Evolutionary conservation across 1,140 invertebrate species (phyloP).

Genomic region (Trachymyrmex septentrionalis): DNA sequence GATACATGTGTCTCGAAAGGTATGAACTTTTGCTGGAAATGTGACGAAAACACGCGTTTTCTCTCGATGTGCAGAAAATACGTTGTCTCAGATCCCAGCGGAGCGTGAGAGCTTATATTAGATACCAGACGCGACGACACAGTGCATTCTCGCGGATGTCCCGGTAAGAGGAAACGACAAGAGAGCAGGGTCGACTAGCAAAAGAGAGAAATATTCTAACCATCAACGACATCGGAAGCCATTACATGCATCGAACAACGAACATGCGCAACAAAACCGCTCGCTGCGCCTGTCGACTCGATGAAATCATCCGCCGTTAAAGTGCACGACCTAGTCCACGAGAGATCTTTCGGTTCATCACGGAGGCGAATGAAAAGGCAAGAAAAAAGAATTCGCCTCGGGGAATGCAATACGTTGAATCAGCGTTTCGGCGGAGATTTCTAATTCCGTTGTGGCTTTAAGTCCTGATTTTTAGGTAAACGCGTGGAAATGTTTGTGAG

Average conservation of each 20-base stretch:
- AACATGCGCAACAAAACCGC: constrained; percentile 58
- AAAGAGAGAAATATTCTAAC: constrained; percentile 45
- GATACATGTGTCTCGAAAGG: not conserved
- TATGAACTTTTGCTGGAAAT: constrained; percentile 5
- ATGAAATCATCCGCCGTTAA: constrained; percentile 54
- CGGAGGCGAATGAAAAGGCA: not conserved
- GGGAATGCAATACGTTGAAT: constrained; percentile 9
- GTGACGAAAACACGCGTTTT: constrained; percentile 5
- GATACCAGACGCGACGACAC: constrained; percentile 35
- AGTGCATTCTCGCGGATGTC: constrained; percentile 22
- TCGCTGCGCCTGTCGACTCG: constrained; percentile 38
- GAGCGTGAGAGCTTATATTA: constrained; percentile 30
- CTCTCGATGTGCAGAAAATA: constrained; percentile 28
- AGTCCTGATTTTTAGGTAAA: constrained; percentile 37
- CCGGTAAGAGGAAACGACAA: not conserved
- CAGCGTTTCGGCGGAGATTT: constrained; percentile 27
- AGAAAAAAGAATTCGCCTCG: not conserved
- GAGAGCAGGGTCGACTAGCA: not conserved
- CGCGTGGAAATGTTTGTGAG: not conserved
- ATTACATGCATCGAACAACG: constrained; percentile 49
- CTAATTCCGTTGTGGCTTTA: constrained; percentile 28
- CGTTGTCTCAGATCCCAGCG: constrained; percentile 22
- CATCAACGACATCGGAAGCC: constrained; percentile 26
- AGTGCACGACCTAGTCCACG: constrained; percentile 4
- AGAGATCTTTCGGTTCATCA: constrained; percentile 15